Evolutionary conservation across 1,140 invertebrate genomes (phyloP), one percentile per base, ranked within the genome.

Genomic region (Cyphomyrmex costatus): DNA sequence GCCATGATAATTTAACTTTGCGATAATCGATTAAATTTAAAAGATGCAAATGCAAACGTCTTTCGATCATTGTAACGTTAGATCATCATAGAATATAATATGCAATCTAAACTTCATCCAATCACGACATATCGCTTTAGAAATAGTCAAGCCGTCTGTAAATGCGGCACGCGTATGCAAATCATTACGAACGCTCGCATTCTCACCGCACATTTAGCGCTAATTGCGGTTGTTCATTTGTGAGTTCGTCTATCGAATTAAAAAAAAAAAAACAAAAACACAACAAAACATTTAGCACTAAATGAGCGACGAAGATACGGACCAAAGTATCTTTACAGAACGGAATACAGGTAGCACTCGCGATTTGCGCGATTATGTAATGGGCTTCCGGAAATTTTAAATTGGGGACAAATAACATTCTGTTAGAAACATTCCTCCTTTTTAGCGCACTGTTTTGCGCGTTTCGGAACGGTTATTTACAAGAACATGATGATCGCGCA

Each of bases 51-150:
- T 46, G 8, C 7, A 42, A 14, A 73, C 36, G 53, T 83, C 30
- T 33, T 36, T 19, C 53, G 21, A 16, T 46, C 51, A 68, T 46
- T n/a, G 56, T 19, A 46, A 83, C 19, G 24, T 73, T 77, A 46
- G 16, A 30, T 58, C 27, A 80, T 16, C 66, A 49, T 36, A 2
- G n/a, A n/a, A n/a, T n/a, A n/a, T 46, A 19, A 71, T n/a, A 68
- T 6, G 19, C 51, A 46, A 46, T 71, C 7, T 73, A 60, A 27
- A 33, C 0, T n/a, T 84, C 53, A 46, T 30, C 7, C 33, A 58
- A 76, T 30, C 21, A 58, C 36, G 19, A 83, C 77, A 66, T 88
- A 71, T 83, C 77, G 85, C 76, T 89, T 89, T 46, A 74, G 56
- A 21, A 51, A 24, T 79, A 79, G 66, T 24, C 68, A 58, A 42